phyloP scores from a whole-genome alignment of 2,888 invertebrate genomes.

The Digitonthophagus gazella region DNA sequence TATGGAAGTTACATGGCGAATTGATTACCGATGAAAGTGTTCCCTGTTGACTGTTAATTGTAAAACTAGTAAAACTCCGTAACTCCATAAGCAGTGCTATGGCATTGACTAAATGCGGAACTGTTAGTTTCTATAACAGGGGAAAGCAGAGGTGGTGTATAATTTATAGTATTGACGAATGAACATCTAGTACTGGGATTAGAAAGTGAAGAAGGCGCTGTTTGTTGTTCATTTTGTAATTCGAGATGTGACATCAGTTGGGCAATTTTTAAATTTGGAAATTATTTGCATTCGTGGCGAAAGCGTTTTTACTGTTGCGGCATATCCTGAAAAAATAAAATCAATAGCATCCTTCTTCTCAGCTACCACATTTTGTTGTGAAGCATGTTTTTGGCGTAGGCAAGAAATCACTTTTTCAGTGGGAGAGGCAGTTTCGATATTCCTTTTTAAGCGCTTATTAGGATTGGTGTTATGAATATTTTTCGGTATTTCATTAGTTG shows the following conservation, averaged over 20 bases:
- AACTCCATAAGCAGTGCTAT: no score
- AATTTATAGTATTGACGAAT: neutral
- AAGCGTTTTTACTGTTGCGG: neutral
- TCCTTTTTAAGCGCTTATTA: neutral
- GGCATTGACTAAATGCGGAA: no score
- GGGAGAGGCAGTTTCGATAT: neutral
- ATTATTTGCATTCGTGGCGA: neutral
- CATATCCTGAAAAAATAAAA: neutral
- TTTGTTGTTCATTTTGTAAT: neutral
- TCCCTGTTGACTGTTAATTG: no score
- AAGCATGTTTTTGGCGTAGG: neutral
- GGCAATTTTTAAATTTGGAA: neutral
- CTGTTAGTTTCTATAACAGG: no score
- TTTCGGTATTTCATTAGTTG: neutral
- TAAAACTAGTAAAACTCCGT: no score
- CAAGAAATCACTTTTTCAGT: neutral
- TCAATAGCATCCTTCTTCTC: conserved; percentile 2
- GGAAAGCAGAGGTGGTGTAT: no score
- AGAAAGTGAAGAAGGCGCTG: neutral
- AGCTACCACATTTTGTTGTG: no score
- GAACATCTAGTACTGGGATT: neutral
- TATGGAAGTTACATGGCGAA: no score
- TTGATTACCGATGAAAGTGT: no score
- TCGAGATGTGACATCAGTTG: neutral
- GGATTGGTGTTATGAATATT: neutral